phyloP scores from a whole-genome alignment of 2,797 vertebrate species.

The Argyrosomus regius region DNA sequence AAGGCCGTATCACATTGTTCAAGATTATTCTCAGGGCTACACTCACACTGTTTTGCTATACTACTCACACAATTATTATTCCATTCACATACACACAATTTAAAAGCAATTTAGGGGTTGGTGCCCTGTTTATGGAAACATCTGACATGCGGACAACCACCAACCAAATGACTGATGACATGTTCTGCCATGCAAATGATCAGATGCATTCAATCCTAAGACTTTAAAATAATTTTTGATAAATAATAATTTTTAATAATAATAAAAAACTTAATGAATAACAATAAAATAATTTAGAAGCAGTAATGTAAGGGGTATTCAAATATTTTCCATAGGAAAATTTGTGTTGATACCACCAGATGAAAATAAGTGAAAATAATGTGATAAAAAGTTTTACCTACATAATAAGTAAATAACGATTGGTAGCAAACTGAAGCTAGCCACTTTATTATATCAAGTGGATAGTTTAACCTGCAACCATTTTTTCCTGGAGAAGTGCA shows the following conservation, averaged over 20 bases:
- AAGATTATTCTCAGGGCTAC: conserved; percentile 8
- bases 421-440: background rate
- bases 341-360: background rate
- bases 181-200: background rate
- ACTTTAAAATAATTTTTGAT: background rate
- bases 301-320: background rate
- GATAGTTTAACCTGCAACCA: no score
- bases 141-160: background rate
- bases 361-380: background rate
- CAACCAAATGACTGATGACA: background rate
- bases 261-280: no score
- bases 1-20: conserved; percentile 8
- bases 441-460: background rate
- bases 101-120: background rate
- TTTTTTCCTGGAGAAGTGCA: no score
- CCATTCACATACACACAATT: background rate
- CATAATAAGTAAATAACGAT: background rate
- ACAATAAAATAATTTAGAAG: no score
- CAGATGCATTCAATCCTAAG: background rate
- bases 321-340: background rate
- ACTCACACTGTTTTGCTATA: background rate
- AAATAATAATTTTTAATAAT: no score
- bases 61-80: background rate
- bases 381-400: background rate
- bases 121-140: background rate